Percentiles rank a stretch among this genome's conserved stretches.
Evolutionary conservation across 2,888 invertebrate genomes (phyloP).

Genomic region (Dryococelus australis): DNA sequence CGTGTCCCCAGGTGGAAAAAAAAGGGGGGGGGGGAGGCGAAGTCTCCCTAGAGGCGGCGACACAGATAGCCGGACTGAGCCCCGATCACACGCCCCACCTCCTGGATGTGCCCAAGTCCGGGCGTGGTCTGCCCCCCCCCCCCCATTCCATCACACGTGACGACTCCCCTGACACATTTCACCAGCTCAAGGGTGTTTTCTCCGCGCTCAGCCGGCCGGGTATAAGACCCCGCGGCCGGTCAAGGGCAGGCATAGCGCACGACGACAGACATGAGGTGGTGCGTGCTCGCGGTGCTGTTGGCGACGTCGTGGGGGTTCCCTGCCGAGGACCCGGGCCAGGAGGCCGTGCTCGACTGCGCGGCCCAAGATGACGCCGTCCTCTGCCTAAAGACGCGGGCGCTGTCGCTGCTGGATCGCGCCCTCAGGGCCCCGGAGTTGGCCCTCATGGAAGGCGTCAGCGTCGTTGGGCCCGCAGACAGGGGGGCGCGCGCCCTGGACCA

Average conservation of each 20-base stretch:
- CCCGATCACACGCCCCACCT: background rate
- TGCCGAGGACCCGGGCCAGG: no score
- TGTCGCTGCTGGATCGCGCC: conserved; percentile 72
- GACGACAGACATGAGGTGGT: background rate
- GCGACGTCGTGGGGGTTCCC: conserved; percentile 60
- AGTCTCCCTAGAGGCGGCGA: background rate
- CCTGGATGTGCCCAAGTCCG: background rate
- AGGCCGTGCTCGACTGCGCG: conserved; percentile 20
- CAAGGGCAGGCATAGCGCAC: background rate
- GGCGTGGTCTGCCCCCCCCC: conserved; percentile 23
- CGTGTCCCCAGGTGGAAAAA: no score
- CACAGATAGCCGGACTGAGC: background rate
- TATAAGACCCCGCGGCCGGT: background rate
- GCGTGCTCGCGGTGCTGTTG: conserved; percentile 52
- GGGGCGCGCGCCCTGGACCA: conserved; percentile 52
- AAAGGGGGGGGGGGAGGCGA: background rate
- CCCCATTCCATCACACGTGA: background rate
- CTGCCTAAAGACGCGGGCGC: conserved; percentile 79
- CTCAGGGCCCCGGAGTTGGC: conserved; percentile 63
- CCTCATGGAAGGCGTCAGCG: conserved; percentile 68
- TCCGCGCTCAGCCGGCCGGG: no score
- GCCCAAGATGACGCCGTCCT: conserved; percentile 66
- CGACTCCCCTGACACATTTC: background rate
- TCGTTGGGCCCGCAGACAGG: conserved; percentile 60
- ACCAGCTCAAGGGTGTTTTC: background rate